phyloP scores from a whole-genome alignment of 2,113 vertebrate species.

The Plectropomus leopardus region DNA sequence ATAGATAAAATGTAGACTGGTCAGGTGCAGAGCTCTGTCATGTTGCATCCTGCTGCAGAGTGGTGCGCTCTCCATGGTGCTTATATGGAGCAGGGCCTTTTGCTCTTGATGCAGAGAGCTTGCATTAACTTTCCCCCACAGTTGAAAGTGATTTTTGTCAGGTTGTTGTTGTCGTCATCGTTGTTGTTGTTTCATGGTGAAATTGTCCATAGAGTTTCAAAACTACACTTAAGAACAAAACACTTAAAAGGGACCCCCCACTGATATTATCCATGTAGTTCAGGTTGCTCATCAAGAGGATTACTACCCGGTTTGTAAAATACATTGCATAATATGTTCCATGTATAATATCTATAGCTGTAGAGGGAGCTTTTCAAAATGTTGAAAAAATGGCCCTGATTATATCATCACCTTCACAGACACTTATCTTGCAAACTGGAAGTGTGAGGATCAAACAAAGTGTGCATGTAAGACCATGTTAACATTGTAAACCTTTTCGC shows the following conservation, averaged over 20 bases:
- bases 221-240: no score
- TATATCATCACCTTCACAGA: not conserved
- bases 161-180: not conserved
- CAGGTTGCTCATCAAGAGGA: not conserved
- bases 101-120: not conserved
- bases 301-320: not conserved
- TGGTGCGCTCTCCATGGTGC: conserved; percentile 37
- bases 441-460: not conserved
- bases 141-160: not conserved
- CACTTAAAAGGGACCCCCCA: not conserved
- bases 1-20: not conserved
- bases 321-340: not conserved
- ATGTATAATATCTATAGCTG: no score
- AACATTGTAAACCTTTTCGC: no score
- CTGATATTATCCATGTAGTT: not conserved
- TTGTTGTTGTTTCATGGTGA: not conserved
- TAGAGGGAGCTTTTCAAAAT: not conserved
- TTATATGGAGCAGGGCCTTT: not conserved
- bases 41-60: not conserved
- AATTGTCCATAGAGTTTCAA: not conserved
- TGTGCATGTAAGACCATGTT: no score
- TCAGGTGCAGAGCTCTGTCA: not conserved
- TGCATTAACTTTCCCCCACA: not conserved
- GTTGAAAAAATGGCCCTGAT: not conserved
- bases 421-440: not conserved